A percentile compares a stretch with the other conserved stretches of the same genome.
Conservation (phyloP, 2,888 invertebrate species). For the Acrobasis repandana region DNA sequence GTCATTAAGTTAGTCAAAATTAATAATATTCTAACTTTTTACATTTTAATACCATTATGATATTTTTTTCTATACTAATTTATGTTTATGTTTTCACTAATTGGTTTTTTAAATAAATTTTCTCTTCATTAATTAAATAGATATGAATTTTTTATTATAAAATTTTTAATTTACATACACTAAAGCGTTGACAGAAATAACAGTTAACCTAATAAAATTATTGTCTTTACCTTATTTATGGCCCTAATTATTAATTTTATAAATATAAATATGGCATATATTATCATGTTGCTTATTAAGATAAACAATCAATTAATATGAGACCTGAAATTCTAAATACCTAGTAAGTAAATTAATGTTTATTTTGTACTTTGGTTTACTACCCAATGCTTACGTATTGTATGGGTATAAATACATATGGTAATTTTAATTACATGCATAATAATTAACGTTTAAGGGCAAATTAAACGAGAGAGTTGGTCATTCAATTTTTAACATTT, state of each 20-base stretch:
- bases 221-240: not conserved
- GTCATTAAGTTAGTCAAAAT: no score
- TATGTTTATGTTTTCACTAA: not conserved
- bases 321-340: not conserved
- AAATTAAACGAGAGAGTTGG: no score
- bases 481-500: no score
- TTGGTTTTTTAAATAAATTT: not conserved
- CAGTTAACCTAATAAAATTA: slow-evolving; percentile 3
- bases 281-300: not conserved
- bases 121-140: not conserved
- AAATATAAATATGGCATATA: not conserved
- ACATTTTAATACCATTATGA: no score
- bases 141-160: not conserved
- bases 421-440: no score
- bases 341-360: not conserved
- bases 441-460: no score
- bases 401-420: no score
- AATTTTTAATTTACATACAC: not conserved
- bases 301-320: not conserved
- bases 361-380: no score
- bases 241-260: not conserved
- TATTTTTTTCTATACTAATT: not conserved
- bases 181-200: not conserved
- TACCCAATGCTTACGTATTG: no score
- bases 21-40: no score